phyloP scores from a whole-genome alignment of 2,888 invertebrate species.

The Lobophora halterata region DNA sequence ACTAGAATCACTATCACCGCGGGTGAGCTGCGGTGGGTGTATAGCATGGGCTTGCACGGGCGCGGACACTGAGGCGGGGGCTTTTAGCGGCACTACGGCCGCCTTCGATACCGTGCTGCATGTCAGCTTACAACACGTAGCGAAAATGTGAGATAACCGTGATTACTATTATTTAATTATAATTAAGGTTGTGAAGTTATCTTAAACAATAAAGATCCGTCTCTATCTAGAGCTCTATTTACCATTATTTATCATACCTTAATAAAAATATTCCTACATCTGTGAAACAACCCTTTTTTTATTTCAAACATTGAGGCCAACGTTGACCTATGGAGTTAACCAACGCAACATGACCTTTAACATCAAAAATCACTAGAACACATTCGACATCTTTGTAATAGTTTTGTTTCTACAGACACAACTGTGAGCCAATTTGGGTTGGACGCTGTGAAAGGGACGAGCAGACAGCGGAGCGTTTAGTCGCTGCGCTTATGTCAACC shows the following conservation, averaged over 20 bases:
- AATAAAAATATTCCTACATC: too few relatives aligned
- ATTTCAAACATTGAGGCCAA: too few relatives aligned
- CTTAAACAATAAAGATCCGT: too few relatives aligned
- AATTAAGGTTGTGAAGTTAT: too few relatives aligned
- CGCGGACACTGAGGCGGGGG: conserved; percentile 24
- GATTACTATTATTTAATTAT: too few relatives aligned
- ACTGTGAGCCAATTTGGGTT: conserved; percentile 63
- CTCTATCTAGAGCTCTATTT: too few relatives aligned
- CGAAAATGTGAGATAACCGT: conserved; percentile 46
- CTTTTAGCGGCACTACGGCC: conserved; percentile 43
- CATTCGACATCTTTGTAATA: neutral
- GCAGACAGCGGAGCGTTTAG: conserved; percentile 45
- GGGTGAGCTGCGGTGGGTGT: conserved; percentile 51
- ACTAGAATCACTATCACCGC: conserved; percentile 50
- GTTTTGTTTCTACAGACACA: conserved; percentile 40
- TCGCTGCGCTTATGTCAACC: conserved; percentile 46
- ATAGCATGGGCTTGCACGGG: conserved; percentile 63
- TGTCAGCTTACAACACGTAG: conserved; percentile 53
- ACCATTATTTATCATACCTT: too few relatives aligned
- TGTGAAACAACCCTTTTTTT: too few relatives aligned
- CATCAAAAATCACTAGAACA: neutral
- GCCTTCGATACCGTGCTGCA: conserved; percentile 61
- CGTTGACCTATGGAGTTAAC: too few relatives aligned
- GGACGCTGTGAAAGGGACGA: conserved; percentile 46
- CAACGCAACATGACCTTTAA: too few relatives aligned